Percentiles rank a stretch among this genome's conserved stretches.
Conservation (phyloP, 2,888 invertebrate species). For the Drosophila formosana region DNA sequence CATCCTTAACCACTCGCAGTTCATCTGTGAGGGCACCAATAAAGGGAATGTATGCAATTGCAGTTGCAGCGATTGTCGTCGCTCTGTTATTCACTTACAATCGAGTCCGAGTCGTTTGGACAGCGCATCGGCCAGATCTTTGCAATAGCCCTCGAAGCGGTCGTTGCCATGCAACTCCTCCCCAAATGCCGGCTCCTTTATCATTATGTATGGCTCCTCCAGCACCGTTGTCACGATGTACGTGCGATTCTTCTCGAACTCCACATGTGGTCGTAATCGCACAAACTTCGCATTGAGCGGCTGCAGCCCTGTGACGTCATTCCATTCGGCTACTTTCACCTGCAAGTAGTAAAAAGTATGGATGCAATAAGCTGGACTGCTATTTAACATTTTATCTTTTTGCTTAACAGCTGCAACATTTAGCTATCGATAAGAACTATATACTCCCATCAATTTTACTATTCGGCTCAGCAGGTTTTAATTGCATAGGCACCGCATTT, state of each 20-base stretch:
- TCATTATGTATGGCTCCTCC: conserved; percentile 95
- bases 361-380: neutral
- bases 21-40: conserved; percentile 88
- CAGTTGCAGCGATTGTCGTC: neutral
- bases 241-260: conserved; percentile 92
- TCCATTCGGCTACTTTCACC: conserved; percentile 96
- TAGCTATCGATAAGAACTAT: too few species aligned
- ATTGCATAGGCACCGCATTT: neutral
- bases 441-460: too few species aligned
- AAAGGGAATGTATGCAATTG: neutral
- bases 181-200: conserved; percentile 88
- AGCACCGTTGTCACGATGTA: conserved; percentile 94
- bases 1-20: conserved; percentile 93
- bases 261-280: conserved; percentile 89
- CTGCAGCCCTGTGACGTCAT: conserved; percentile 91
- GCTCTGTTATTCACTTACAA: conserved; percentile 88
- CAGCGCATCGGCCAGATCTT: conserved; percentile 94
- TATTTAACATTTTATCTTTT: neutral
- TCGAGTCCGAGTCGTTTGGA: conserved; percentile 92
- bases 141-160: conserved; percentile 95
- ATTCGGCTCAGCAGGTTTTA: too few species aligned
- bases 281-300: conserved; percentile 91
- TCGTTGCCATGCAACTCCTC: conserved; percentile 90
- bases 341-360: conserved; percentile 9
- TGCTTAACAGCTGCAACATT: too few species aligned